These are phyloP conservation scores for Plutella xylostella DNA, from an alignment of 2,888 invertebrate species.

Conservation along the genomic window DNA sequence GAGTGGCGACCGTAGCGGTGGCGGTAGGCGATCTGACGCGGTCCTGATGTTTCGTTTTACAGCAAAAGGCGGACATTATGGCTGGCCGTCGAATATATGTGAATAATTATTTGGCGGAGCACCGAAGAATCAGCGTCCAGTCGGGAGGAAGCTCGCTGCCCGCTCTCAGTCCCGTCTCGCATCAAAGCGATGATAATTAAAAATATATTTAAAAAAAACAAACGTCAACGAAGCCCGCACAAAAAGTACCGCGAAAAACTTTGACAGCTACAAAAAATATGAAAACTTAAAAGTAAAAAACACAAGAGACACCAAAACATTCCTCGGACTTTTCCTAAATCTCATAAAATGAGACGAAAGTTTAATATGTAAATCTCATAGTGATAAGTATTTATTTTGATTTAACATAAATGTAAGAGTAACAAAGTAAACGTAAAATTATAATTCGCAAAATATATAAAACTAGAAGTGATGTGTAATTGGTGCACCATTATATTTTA, in stretches of 20 bases:
- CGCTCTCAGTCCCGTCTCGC: slow-evolving; percentile 64
- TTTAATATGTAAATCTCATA: slow-evolving; percentile 15
- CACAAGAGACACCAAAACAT: background rate
- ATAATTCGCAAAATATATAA: slow-evolving; percentile 40
- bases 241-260: background rate
- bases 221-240: background rate
- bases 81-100: slow-evolving; percentile 70
- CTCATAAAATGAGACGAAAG: slow-evolving; percentile 7
- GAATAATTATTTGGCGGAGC: slow-evolving; percentile 72
- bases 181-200: slow-evolving; percentile 63
- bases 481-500: slow-evolving; percentile 58
- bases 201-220: slow-evolving; percentile 13
- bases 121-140: slow-evolving; percentile 70
- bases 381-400: slow-evolving; percentile 27
- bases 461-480: slow-evolving; percentile 32
- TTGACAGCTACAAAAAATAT: background rate
- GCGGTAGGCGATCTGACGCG: slow-evolving; percentile 42
- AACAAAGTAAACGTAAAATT: slow-evolving; percentile 28
- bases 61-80: slow-evolving; percentile 71
- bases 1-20: background rate
- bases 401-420: slow-evolving; percentile 42
- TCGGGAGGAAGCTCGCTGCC: slow-evolving; percentile 64
- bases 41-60: slow-evolving; percentile 56
- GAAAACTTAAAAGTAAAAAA: background rate
- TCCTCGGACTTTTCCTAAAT: background rate